Evolutionary conservation across 2,888 invertebrate species (phyloP).

Genomic region (Parthenolecanium corni): DNA sequence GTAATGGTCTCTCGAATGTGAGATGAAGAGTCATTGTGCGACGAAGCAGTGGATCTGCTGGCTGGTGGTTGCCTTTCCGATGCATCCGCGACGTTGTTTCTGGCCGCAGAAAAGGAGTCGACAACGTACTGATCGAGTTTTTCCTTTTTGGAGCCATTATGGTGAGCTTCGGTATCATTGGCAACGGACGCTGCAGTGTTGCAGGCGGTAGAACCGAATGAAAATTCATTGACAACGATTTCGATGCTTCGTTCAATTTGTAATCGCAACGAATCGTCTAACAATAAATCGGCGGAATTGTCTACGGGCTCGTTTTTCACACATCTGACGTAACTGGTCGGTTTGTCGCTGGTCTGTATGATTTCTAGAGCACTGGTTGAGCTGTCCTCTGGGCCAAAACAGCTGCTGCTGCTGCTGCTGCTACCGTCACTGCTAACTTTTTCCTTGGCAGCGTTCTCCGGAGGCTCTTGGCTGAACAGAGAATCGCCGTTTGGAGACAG

Average conservation of each 20-base stretch:
- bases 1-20: no score
- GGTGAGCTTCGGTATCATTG: neutral
- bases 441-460: no score
- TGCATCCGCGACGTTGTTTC: neutral
- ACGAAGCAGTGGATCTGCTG: neutral
- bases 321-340: neutral
- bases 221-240: slow-evolving; percentile 17
- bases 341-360: no score
- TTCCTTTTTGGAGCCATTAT: neutral
- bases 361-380: no score
- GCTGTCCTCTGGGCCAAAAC: no score
- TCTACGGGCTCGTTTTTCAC: slow-evolving; percentile 14
- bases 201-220: neutral
- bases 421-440: no score
- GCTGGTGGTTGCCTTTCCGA: neutral
- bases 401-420: no score
- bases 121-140: no score
- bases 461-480: neutral
- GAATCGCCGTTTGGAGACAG: slow-evolving; percentile 19
- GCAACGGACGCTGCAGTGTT: neutral
- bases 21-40: no score
- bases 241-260: slow-evolving; percentile 22
- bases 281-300: neutral
- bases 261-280: slow-evolving; percentile 12
- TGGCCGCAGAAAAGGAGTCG: no score